These are phyloP conservation scores for Apodemia hepburni DNA, from an alignment of 2,888 invertebrate genomes.

Conservation along the genomic window DNA sequence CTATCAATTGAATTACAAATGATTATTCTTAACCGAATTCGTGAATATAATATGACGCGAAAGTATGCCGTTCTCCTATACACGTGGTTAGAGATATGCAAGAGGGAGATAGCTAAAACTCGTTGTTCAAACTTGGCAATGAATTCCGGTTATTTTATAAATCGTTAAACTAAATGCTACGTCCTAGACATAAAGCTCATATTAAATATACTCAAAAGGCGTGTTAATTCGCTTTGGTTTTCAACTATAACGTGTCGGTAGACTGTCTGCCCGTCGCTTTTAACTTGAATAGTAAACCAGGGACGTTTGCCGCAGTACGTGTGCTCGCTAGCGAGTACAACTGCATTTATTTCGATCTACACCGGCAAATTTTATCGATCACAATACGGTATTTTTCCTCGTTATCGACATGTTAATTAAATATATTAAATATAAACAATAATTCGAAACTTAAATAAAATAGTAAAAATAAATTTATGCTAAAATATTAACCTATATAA, in stretches of 20 bases:
- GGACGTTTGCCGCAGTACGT: conserved; percentile 51
- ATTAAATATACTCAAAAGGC: conserved; percentile 36
- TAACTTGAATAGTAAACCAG: conserved; percentile 63
- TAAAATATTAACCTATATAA: conserved; percentile 55
- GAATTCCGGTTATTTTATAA: conserved; percentile 43
- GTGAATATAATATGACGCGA: conserved; percentile 24
- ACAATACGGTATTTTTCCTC: conserved; percentile 19
- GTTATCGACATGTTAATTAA: conserved; percentile 19
- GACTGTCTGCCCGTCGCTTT: conserved; percentile 53
- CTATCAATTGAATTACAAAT: conserved; percentile 3
- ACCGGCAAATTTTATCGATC: conserved; percentile 30
- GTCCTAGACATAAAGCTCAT: conserved; percentile 7
- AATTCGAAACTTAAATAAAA: conserved; percentile 6
- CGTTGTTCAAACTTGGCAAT: conserved; percentile 73
- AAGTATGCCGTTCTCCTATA: conserved; percentile 42
- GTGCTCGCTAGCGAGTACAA: conserved; percentile 39
- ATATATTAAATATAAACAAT: background rate
- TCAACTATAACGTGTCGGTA: conserved; percentile 47
- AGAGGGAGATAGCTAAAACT: conserved; percentile 58
- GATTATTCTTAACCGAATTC: conserved; percentile 15
- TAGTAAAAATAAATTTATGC: conserved; percentile 35
- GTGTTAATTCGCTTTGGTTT: conserved; percentile 39
- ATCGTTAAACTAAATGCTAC: conserved; percentile 36
- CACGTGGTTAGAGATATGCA: conserved; percentile 53
- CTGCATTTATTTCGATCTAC: conserved; percentile 46